Conservation (phyloP, 2,888 invertebrate genomes). For the Dicycla oo region DNA sequence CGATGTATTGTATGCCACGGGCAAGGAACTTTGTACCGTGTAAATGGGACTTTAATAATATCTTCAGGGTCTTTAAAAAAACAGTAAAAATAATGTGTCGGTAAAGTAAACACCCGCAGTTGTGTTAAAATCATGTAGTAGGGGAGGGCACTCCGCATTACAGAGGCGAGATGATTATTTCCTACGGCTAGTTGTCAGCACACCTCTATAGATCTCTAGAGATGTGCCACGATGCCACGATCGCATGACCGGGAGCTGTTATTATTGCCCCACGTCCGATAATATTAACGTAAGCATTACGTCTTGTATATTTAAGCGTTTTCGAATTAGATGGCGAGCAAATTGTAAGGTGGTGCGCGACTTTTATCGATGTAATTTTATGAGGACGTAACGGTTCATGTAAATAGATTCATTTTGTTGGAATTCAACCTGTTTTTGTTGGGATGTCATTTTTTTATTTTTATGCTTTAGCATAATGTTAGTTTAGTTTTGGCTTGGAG, state of each 20-base stretch:
- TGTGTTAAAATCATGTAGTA: conserved; percentile 42
- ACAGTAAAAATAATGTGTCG: neutral
- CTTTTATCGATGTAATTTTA: conserved; percentile 46
- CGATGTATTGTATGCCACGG: neutral
- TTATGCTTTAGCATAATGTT: neutral
- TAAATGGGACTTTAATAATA: neutral
- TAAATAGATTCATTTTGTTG: conserved; percentile 26
- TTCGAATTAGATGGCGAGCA: conserved; percentile 42
- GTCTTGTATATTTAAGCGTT: conserved; percentile 59
- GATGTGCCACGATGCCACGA: conserved; percentile 35
- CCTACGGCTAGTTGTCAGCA: conserved; percentile 57
- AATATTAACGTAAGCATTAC: conserved; percentile 57
- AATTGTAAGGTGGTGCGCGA: conserved; percentile 37
- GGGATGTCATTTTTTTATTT: neutral
- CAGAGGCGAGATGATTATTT: conserved; percentile 61
- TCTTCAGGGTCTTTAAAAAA: neutral
- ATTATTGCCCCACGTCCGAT: conserved; percentile 57
- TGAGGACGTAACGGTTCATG: conserved; percentile 29
- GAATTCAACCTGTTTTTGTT: conserved; percentile 11
- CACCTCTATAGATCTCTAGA: conserved; percentile 36
- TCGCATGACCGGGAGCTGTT: conserved; percentile 65
- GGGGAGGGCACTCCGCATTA: conserved; percentile 35
- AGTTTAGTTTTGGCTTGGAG: neutral
- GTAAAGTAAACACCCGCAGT: conserved; percentile 1
- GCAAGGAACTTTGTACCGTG: neutral